Evolutionary conservation across 1,140 invertebrate genomes (phyloP), one percentile per base, ranked within the genome.

Genomic region (Drosophila sucinea): DNA sequence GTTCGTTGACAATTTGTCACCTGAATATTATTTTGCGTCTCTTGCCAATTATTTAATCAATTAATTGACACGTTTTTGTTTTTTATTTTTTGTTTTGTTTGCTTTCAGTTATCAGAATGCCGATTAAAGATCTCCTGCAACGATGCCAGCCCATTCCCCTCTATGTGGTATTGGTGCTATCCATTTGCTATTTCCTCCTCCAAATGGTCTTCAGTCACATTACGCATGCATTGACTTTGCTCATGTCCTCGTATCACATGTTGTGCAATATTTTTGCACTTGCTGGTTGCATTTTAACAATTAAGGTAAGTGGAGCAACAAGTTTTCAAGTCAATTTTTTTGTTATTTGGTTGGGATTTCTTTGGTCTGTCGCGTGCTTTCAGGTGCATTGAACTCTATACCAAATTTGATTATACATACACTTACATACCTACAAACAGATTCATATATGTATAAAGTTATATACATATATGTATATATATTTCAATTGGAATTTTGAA

Each of bases 181-280:
- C 96, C 2, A 90, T 94, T 1, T 93, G 94, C 58, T 96, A 96
- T 73, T 96, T 97, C 90, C 90, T 95, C 60, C 94, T 95, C 0
- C 95, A 97, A 82, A 92, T 97, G 56, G 93, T 96, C 55, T 94
- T 96, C 0, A 96, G 96, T 74, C 96, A 98, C 87, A 92, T 96
- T 44, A 97, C 96, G 1, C 96, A 97, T 87, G 96, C 96, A 1
- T 93, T 97, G 33, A 97, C 97, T 0, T 93, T 98, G 1, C 94
- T 97, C 11, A 95, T 97, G 67, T 96, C 97, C 87, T 95, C 96
- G 4, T 97, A 97, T 93, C 96, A 97, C 92, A 96, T 96, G 92
- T 94, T 98, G 4, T 97, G 96, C 91, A 97, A 97, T 83, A 95
- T 96, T 55, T 93, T 96, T 30, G 95, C 95, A 6, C 93, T 97